phyloP scores from a whole-genome alignment of 2,113 vertebrate genomes.

The Serilophus lunatus region DNA sequence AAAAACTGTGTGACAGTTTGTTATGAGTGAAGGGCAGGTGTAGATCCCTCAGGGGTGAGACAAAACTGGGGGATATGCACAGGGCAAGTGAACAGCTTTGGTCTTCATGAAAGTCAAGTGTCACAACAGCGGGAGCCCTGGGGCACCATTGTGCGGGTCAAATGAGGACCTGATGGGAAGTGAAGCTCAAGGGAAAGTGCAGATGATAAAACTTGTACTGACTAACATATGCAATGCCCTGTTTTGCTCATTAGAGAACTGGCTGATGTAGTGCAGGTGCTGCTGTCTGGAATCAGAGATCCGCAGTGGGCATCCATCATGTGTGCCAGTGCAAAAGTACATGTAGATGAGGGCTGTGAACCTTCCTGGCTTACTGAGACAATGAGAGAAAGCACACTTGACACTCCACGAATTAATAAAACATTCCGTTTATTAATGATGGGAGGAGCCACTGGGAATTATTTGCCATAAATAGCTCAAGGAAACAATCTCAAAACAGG shows the following conservation, averaged over 20 bases:
- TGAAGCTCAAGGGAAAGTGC: not conserved
- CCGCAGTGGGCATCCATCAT: not conserved
- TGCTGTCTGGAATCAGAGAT: not conserved
- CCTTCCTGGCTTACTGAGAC: not conserved
- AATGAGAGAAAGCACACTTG: not conserved
- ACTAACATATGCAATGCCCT: not conserved
- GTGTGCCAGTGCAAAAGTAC: not conserved
- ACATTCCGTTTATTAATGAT: no score
- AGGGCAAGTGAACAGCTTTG: not conserved
- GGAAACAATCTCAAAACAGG: no score
- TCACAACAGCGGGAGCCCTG: rapidly evolving
- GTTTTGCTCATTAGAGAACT: not conserved
- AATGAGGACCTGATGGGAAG: rapidly evolving
- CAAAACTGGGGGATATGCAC: not conserved
- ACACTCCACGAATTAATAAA: not conserved
- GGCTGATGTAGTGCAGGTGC: not conserved
- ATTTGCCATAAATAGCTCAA: no score
- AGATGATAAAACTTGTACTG: not conserved
- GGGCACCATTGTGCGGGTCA: no score
- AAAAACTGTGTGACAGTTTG: not conserved
- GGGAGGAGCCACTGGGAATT: no score
- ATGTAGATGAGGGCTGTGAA: not conserved
- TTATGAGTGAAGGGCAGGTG: not conserved
- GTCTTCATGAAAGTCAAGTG: not conserved
- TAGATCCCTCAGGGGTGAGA: not conserved